Evolutionary conservation across 2,113 vertebrate species (phyloP), one percentile per base, ranked within the genome.

Genomic region (Heliornis fulica): DNA sequence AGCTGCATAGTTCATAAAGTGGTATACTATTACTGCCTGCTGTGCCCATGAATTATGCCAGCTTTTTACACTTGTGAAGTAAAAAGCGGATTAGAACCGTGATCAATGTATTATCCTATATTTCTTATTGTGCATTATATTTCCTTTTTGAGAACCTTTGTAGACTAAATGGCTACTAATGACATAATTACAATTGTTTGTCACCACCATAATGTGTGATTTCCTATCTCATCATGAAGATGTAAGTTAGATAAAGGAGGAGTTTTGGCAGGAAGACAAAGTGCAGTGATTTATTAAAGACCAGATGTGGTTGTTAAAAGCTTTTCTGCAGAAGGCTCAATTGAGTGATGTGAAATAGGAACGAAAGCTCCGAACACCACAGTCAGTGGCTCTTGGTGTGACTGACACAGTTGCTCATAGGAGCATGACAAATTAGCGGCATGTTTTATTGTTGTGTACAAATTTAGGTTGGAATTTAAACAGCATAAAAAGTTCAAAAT

Each of bases 141-240:
- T 98, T 98, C 97, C 97, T 97, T 97, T 98, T 96, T 96, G 97
- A 97, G 97, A 97, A 98, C 98, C 98, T 98, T 98, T 98, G 98
- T 98, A 96, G 97, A 97, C 98, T 98, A 99, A 98, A 98, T 98
- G 98, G 98, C 98, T 97, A 98, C 98, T 99, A 99, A 99, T 99
- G 98, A 98, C 98, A 98, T 98, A 98, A 98, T 99, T 99, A 98
- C 98, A 98, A 98, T 99, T 99, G 98, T 99, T 99, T 99, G 98
- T 99, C 98, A 98, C 98, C 97, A 98, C 98, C 97, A 94, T 99
- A 98, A 98, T 98, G 98, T 97, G 97, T 97, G 98, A 99, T 99
- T 99, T 99, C 98, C 98, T 98, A 98, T 99, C 98, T 99, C 98
- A 98, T 98, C 98, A 98, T 98, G 98, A 98, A 98, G 98, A 99